Conservation (phyloP, 2,797 vertebrate genomes). For the Coracias cyanogaster region DNA sequence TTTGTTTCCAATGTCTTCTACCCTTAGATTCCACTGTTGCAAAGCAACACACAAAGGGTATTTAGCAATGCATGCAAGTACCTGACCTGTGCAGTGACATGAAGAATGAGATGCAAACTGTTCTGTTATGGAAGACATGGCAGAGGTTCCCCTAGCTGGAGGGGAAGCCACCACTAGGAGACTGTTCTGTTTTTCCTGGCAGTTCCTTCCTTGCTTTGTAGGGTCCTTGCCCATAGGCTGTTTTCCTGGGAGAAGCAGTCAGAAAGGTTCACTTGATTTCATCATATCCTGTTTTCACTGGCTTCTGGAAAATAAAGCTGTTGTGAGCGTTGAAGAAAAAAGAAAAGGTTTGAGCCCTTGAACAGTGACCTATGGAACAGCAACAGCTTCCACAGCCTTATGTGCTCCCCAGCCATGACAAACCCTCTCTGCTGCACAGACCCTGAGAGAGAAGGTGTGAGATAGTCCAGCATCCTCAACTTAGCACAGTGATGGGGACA, state of each 20-base stretch:
- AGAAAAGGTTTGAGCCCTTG: background rate
- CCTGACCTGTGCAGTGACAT: background rate
- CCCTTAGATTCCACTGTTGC: background rate
- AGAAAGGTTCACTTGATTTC: background rate
- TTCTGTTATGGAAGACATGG: background rate
- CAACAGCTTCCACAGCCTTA: background rate
- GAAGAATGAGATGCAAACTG: background rate
- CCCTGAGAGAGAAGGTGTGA: background rate
- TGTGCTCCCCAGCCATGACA: background rate
- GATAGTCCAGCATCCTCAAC: background rate
- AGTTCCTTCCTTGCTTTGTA: background rate
- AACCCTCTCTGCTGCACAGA: background rate
- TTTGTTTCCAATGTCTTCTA: background rate
- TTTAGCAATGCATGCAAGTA: background rate
- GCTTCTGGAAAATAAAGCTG: constrained; percentile 31
- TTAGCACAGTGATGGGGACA: background rate
- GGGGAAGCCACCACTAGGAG: background rate
- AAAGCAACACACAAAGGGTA: background rate
- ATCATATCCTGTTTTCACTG: constrained; percentile 11
- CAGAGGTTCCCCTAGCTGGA: background rate
- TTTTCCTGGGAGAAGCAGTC: constrained; percentile 38
- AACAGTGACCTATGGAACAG: background rate
- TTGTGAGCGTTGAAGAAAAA: background rate
- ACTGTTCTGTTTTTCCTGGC: constrained; percentile 37
- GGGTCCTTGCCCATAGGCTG: constrained; percentile 5